These are phyloP conservation scores for Agapostemon virescens DNA, from an alignment of 2,888 invertebrate species.

Conservation along the genomic window DNA sequence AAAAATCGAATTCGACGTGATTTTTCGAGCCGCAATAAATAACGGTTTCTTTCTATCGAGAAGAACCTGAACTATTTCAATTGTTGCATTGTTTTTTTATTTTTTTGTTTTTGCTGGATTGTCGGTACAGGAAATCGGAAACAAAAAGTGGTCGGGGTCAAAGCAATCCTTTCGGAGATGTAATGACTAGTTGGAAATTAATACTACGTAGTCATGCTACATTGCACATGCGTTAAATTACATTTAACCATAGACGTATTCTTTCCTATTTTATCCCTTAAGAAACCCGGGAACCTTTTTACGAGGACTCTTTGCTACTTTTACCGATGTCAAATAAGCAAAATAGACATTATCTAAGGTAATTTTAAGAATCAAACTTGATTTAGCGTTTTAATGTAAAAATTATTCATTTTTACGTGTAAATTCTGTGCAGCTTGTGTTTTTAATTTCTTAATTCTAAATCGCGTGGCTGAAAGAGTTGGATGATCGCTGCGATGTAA, in stretches of 20 bases:
- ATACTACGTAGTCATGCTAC: not conserved
- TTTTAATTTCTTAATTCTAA: too few relatives aligned
- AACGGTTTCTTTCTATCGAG: not conserved
- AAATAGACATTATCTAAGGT: too few relatives aligned
- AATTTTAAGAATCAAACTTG: too few relatives aligned
- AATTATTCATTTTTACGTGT: too few relatives aligned
- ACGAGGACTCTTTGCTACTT: not conserved
- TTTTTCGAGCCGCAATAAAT: not conserved
- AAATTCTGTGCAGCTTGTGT: too few relatives aligned
- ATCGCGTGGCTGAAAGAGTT: too few relatives aligned
- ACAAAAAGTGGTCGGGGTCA: not conserved
- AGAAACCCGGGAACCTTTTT: not conserved
- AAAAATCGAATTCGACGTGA: not conserved
- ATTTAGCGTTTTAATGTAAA: too few relatives aligned
- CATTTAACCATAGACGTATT: not conserved
- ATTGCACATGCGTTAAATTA: not conserved
- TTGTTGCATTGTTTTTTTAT: not conserved
- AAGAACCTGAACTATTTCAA: not conserved
- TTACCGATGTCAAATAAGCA: not conserved
- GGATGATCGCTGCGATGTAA: too few relatives aligned
- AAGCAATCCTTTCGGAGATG: constrained; percentile 4
- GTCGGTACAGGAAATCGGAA: not conserved
- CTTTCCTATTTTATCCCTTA: not conserved
- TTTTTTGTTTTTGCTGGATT: too few relatives aligned
- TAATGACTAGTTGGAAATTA: constrained; percentile 7